These are phyloP conservation scores for Agrilus cyanescens DNA, from an alignment of 2,888 invertebrate species.

Conservation along the genomic window DNA sequence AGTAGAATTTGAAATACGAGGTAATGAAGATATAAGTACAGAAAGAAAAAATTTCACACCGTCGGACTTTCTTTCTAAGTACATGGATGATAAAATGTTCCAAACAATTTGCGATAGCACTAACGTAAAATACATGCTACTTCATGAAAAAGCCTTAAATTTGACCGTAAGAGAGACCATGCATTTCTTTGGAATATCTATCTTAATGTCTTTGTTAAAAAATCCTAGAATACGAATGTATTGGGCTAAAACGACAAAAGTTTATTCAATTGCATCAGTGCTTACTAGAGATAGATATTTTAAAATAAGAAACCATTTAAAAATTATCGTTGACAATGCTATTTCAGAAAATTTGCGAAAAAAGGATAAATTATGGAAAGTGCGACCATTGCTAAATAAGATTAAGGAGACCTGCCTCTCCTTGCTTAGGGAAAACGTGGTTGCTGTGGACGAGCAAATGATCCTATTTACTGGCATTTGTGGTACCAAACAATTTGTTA, in stretches of 20 bases:
- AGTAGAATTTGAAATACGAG: too few relatives aligned
- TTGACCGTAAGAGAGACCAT: constrained; percentile 6
- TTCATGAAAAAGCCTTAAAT: background rate
- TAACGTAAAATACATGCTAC: constrained; percentile 1
- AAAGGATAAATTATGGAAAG: constrained; percentile 2
- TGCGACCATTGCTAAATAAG: constrained; percentile 3
- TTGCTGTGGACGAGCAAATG: constrained; percentile 11
- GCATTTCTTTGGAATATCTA: constrained; percentile 10
- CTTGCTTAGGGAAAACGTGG: constrained; percentile 3
- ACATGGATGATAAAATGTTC: constrained; percentile 5
- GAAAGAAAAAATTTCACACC: too few relatives aligned
- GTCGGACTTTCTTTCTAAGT: constrained; percentile 4
- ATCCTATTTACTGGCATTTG: constrained; percentile 8
- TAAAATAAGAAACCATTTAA: constrained; percentile 10
- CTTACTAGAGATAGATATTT: constrained; percentile 10
- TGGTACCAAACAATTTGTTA: constrained; percentile 12
- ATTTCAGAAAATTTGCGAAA: constrained; percentile 1
- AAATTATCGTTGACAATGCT: constrained; percentile 11
- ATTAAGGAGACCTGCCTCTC: constrained; percentile 1
- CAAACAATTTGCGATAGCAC: constrained; percentile 3
- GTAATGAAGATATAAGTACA: too few relatives aligned
- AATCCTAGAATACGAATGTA: constrained; percentile 12
- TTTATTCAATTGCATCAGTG: constrained; percentile 5
- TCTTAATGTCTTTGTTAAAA: constrained; percentile 13
- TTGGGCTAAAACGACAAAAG: constrained; percentile 11